phyloP scores from a whole-genome alignment of 2,888 invertebrate genomes.

The Drosophila nr. medialis region DNA sequence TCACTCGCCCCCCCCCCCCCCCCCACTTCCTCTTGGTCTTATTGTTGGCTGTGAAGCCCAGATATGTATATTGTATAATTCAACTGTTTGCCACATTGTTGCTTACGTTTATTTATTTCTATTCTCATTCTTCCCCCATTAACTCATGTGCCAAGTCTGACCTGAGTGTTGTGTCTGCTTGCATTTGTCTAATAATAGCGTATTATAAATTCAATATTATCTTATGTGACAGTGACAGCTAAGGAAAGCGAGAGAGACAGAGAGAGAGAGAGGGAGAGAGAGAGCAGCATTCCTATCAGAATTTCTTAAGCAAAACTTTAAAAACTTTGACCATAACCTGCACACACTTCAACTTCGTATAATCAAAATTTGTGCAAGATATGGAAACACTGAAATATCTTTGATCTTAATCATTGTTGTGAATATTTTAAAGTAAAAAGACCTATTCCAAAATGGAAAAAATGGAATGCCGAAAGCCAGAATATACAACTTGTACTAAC shows the following conservation, averaged over 20 bases:
- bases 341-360: background rate
- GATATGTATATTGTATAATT: constrained; percentile 32
- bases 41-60: constrained; percentile 1
- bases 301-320: background rate
- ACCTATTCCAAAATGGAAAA: background rate
- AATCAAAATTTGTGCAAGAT: background rate
- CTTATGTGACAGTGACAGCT: constrained; percentile 43
- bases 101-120: constrained; percentile 18
- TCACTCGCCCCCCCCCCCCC: accelerated
- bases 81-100: constrained; percentile 33
- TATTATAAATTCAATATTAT: constrained; percentile 54
- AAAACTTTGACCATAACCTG: background rate
- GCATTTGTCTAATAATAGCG: constrained; percentile 25
- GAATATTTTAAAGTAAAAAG: background rate
- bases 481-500: constrained; percentile 4
- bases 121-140: background rate
- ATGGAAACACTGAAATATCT: background rate
- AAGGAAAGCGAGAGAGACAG: background rate
- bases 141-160: background rate
- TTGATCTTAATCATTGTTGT: background rate
- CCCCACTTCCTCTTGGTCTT: no score
- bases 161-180: constrained; percentile 7
- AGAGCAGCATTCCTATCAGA: background rate
- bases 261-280: accelerated
- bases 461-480: background rate